These are phyloP conservation scores for Otus scops DNA, from an alignment of 2,797 vertebrate species.

Conservation along the genomic window DNA sequence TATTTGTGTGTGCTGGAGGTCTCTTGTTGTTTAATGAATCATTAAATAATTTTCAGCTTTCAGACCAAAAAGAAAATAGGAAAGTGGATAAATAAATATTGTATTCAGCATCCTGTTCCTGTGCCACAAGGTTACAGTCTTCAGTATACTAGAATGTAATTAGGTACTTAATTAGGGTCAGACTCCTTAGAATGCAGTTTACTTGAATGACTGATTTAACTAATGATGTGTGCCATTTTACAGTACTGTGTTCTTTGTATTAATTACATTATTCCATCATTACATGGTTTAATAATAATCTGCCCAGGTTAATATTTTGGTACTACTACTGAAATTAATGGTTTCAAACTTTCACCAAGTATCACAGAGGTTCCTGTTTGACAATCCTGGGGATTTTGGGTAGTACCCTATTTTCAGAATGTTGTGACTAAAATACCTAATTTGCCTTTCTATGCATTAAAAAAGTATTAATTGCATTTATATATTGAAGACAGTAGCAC, in stretches of 20 bases:
- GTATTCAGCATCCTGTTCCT: neutral
- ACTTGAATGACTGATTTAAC: neutral
- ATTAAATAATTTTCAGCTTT: conserved; percentile 24
- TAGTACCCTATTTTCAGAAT: neutral
- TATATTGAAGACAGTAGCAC: neutral
- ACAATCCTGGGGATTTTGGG: fast-evolving
- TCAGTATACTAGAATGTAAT: conserved; percentile 22
- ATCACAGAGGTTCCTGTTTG: neutral
- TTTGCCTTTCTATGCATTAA: neutral
- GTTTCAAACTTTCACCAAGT: neutral
- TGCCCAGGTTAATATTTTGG: neutral
- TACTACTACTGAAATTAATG: neutral
- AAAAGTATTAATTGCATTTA: neutral
- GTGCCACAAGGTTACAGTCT: neutral
- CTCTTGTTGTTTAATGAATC: conserved; percentile 35
- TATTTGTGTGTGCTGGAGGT: neutral
- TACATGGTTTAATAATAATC: neutral
- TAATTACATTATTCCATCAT: conserved; percentile 37
- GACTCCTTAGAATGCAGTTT: conserved; percentile 26
- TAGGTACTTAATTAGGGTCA: conserved; percentile 61
- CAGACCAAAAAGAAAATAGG: neutral
- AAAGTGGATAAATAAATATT: neutral
- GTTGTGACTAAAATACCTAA: fast-evolving
- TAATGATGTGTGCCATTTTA: conserved; percentile 31
- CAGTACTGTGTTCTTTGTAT: conserved; percentile 44